phyloP scores from a whole-genome alignment of 1,140 invertebrate genomes.

The Zaprionus gabonicus region DNA sequence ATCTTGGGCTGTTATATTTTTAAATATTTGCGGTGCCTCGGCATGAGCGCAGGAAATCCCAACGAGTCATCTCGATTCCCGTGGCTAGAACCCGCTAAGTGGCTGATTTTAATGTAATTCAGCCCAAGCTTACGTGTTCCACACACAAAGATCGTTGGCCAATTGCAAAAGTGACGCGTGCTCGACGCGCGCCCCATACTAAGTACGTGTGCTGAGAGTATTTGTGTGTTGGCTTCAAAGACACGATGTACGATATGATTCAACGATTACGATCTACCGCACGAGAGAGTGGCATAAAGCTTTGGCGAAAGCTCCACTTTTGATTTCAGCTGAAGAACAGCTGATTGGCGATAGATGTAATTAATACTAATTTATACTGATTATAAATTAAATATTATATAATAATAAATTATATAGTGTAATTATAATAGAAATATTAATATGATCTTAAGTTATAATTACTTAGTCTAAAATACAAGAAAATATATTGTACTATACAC shows the following conservation, averaged over 20 bases:
- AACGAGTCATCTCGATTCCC: slow-evolving; percentile 66
- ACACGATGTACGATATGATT: slow-evolving; percentile 2
- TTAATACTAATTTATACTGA: neutral
- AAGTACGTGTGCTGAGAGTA: neutral
- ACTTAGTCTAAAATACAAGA: no score
- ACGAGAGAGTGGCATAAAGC: neutral
- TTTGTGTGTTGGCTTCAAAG: slow-evolving; percentile 7
- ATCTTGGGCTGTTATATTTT: slow-evolving; percentile 12
- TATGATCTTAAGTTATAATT: neutral
- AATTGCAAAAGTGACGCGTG: slow-evolving; percentile 63
- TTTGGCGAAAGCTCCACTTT: slow-evolving; percentile 53
- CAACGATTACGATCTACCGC: slow-evolving; percentile 5
- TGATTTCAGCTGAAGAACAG: slow-evolving; percentile 54
- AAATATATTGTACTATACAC: no score
- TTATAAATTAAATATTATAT: neutral
- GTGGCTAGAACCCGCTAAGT: slow-evolving; percentile 32
- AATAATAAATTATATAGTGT: neutral
- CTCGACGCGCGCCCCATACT: slow-evolving; percentile 30
- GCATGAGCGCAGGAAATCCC: slow-evolving; percentile 48
- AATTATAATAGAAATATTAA: neutral
- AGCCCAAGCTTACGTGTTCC: slow-evolving; percentile 32
- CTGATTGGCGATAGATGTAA: slow-evolving; percentile 4
- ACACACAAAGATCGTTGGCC: slow-evolving; percentile 20
- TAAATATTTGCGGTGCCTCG: slow-evolving; percentile 41
- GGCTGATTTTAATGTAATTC: neutral